A percentile compares a stretch with the other conserved stretches of the same genome.
phyloP scores from a whole-genome alignment of 2,888 invertebrate species.

The Drosophila vallismaia region DNA sequence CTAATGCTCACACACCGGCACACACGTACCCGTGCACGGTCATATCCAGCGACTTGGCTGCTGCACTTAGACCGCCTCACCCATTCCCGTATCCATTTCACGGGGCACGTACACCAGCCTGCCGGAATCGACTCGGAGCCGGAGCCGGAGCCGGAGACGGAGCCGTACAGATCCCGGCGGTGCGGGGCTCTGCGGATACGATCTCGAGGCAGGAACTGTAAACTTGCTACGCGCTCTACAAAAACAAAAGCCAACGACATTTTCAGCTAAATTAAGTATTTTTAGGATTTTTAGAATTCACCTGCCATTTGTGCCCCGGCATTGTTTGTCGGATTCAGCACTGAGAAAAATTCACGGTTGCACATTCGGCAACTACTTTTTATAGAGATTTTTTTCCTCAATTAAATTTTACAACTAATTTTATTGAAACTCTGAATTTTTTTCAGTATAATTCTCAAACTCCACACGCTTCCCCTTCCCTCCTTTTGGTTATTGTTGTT shows the following conservation, averaged over 20 bases:
- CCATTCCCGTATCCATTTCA: slow-evolving; percentile 25
- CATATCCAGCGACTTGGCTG: slow-evolving; percentile 42
- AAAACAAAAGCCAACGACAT: slow-evolving; percentile 76
- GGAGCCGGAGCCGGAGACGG: background rate
- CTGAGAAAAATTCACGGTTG: background rate
- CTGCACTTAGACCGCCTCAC: slow-evolving; percentile 61
- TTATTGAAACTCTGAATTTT: background rate
- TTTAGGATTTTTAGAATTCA: slow-evolving; percentile 74
- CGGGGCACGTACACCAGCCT: slow-evolving; percentile 45
- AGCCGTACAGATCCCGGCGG: background rate
- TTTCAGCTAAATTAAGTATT: slow-evolving; percentile 80
- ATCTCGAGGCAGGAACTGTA: slow-evolving; percentile 41
- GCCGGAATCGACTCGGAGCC: slow-evolving; percentile 17
- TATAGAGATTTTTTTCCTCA: no score
- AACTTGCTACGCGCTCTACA: slow-evolving; percentile 52
- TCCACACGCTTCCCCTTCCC: background rate
- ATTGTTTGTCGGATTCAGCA: slow-evolving; percentile 10
- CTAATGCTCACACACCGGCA: slow-evolving; percentile 59
- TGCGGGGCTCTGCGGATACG: slow-evolving; percentile 16
- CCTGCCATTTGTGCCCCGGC: slow-evolving; percentile 49
- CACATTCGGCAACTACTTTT: no score
- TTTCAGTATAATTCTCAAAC: background rate
- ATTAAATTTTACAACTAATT: background rate
- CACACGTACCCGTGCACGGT: slow-evolving; percentile 16
- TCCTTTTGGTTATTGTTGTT: background rate